Conservation (phyloP, 2,113 vertebrate genomes). For the Microtus richardsoni region DNA sequence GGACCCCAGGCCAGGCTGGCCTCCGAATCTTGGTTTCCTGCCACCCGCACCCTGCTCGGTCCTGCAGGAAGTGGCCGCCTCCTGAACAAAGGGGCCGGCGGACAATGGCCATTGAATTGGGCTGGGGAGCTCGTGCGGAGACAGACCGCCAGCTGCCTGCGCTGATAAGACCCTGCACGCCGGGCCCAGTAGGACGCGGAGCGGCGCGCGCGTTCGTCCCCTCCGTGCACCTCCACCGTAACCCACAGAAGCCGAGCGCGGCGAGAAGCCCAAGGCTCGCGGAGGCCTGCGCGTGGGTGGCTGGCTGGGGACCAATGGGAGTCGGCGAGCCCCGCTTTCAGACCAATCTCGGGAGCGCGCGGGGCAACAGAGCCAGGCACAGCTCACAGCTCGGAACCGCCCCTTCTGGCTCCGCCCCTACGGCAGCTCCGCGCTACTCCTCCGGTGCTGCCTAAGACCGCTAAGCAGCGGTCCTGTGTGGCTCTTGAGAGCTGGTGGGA, state of each 20-base stretch:
- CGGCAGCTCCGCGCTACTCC: not conserved
- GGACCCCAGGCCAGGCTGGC: conserved; percentile 42
- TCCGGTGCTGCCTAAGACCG: accelerated
- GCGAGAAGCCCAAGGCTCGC: accelerated
- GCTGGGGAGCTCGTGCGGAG: conserved; percentile 64
- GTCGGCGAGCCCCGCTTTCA: not conserved
- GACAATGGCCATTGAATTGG: conserved; percentile 83
- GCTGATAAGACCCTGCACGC: conserved; percentile 67
- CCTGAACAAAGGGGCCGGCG: conserved; percentile 78
- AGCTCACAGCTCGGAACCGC: not conserved
- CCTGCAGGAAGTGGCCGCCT: conserved; percentile 77
- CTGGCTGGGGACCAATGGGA: not conserved
- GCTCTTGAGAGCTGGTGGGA: too few relatives aligned
- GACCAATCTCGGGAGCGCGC: not conserved
- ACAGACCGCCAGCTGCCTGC: conserved; percentile 71
- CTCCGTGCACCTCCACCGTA: not conserved
- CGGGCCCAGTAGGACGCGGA: not conserved
- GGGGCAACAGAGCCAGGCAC: not conserved
- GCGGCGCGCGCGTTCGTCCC: not conserved
- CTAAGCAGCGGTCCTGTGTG: accelerated
- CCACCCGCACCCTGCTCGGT: conserved; percentile 22
- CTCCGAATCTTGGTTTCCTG: conserved; percentile 70
- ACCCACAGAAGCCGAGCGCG: not conserved
- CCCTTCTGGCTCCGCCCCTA: not conserved
- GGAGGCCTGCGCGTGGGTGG: not conserved